phyloP scores from a whole-genome alignment of 2,888 invertebrate genomes.

The Plemyria rubiginata region DNA sequence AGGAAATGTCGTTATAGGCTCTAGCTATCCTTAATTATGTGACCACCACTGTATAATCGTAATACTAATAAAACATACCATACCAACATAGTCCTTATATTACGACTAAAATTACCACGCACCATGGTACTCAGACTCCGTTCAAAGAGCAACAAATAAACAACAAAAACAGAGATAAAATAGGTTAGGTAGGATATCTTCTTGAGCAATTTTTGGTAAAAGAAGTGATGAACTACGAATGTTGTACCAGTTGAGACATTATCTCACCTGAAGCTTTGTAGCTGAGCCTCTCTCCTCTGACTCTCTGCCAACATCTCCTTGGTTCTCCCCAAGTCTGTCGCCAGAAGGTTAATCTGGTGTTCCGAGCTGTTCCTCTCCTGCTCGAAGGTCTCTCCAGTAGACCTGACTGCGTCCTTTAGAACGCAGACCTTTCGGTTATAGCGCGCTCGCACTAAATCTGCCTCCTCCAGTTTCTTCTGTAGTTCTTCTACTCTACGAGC shows the following conservation, averaged over 20 bases:
- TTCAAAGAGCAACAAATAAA: too few species aligned
- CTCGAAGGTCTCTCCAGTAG: conserved; percentile 87
- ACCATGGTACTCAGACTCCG: neutral
- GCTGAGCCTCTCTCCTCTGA: conserved; percentile 90
- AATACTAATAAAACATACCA: too few species aligned
- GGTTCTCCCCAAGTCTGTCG: conserved; percentile 90
- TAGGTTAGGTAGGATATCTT: too few species aligned
- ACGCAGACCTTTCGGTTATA: conserved; percentile 89
- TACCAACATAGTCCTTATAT: too few species aligned
- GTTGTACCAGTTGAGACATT: too few species aligned
- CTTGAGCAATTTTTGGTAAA: too few species aligned
- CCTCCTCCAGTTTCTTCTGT: conserved; percentile 91
- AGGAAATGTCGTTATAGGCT: too few species aligned
- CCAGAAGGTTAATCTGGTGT: conserved; percentile 88
- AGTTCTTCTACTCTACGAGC: conserved; percentile 93
- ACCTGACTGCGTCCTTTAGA: conserved; percentile 89
- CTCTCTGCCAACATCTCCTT: conserved; percentile 91
- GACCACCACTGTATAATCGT: too few species aligned
- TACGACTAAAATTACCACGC: neutral
- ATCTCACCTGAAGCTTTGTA: conserved; percentile 88
- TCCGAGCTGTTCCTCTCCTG: conserved; percentile 89
- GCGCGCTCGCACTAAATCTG: conserved; percentile 90
- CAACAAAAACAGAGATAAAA: too few species aligned
- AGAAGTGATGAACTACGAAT: too few species aligned
- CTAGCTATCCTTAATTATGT: too few species aligned